Evolutionary conservation across 1,140 invertebrate species (phyloP), one percentile per base, ranked within the genome.

Genomic region (Zophobas morio): DNA sequence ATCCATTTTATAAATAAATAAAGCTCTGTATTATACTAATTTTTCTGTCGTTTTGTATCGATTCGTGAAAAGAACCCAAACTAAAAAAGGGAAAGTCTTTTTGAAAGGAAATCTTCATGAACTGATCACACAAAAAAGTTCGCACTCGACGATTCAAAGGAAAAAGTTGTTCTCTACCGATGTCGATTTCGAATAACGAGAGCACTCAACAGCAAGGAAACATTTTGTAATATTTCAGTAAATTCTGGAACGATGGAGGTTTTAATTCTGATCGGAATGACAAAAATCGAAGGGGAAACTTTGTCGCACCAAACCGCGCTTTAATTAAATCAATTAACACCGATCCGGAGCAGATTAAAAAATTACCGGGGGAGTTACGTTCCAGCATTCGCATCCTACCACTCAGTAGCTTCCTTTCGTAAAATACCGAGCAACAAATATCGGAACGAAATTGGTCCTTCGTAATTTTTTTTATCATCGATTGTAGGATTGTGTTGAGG

Each of bases 201-300:
- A 51, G 20, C 49, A 51, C 49, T 51, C 49, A 20, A 51, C 42
- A 46, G 3, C 42, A 46, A 46, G 6, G 42, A 46, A 46, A 46
- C 49, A 51, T 51, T 20, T 51, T 51, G 49, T 20, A 51, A 51
- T 51, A 51, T 51, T 20, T 51, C 49, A 20, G 20, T 20, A 20
- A 51, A 20, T 51, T 20, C n/a, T 20, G 49, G 2, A 46, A 8
- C 3, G 6, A 46, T 46, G 6, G 6, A 46, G 42, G 42, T 46
- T 46, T 46, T 46, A 56, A 56, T 56, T 35, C 35, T 40, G 49
- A 74, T n/a, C 20, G 8, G 32, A 53, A 35, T 33, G 71, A 56
- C 46, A 74, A 56, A 33, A 54, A 37, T 34, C 49, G 39, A 40
- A 53, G 71, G 46, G 20, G 53, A 35, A 20, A 34, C 6, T 54